These are phyloP conservation scores for Neotoxoptera formosana DNA, from an alignment of 1,140 invertebrate species.

Conservation along the genomic window DNA sequence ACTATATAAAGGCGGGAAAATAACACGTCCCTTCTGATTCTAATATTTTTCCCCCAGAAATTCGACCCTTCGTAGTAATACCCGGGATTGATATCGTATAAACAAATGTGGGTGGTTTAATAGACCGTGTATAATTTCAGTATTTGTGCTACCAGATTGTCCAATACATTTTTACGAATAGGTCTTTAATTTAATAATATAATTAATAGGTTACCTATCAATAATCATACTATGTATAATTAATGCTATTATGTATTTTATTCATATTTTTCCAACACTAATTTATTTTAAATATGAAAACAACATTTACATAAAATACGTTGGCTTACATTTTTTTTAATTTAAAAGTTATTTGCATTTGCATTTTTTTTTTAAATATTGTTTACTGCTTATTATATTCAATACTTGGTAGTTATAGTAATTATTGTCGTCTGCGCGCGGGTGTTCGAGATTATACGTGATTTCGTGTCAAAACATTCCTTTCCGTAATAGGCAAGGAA, in stretches of 20 bases:
- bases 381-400: neutral
- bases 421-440: neutral
- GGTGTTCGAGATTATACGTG: slow-evolving; percentile 53
- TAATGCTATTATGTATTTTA: neutral
- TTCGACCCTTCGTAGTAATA: slow-evolving; percentile 1
- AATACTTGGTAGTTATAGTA: neutral
- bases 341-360: neutral
- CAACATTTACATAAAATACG: neutral
- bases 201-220: neutral
- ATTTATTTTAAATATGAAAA: neutral
- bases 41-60: slow-evolving; percentile 30
- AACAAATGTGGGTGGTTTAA: slow-evolving; percentile 23
- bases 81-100: neutral
- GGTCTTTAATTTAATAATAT: neutral
- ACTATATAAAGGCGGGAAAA: slow-evolving; percentile 35
- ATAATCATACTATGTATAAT: too few species aligned
- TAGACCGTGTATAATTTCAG: neutral
- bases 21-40: slow-evolving; percentile 11
- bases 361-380: neutral
- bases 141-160: neutral
- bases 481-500: slow-evolving; percentile 51
- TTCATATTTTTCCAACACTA: neutral
- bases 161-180: neutral
- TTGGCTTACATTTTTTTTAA: neutral
- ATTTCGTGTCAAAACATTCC: slow-evolving; percentile 56